Percentiles rank a stretch among this genome's conserved stretches.
These are phyloP conservation scores for Perca schrenkii DNA, from an alignment of 2,113 vertebrate species.

Conservation along the genomic window DNA sequence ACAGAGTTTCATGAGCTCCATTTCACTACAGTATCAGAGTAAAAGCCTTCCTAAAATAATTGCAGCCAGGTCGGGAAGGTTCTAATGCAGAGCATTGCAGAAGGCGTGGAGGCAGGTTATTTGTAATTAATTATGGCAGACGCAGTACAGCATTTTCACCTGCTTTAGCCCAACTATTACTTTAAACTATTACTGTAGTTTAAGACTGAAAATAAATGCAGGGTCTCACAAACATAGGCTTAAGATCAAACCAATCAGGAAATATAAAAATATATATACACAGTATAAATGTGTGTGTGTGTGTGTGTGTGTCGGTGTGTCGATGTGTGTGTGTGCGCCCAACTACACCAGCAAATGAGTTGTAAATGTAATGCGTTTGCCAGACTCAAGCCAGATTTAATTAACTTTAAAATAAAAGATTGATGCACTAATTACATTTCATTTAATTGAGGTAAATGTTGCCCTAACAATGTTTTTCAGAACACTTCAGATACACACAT, in stretches of 20 bases:
- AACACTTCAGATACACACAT: not conserved
- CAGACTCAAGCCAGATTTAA: conserved; percentile 15
- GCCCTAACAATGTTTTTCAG: not conserved
- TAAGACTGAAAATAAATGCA: not conserved
- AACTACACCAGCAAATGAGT: not conserved
- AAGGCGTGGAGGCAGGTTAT: conserved; percentile 16
- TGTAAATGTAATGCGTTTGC: conserved; percentile 17
- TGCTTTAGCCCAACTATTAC: not conserved
- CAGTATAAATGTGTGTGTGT: not conserved
- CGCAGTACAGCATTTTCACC: not conserved
- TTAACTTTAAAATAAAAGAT: conserved; percentile 30
- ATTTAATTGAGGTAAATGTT: conserved; percentile 35
- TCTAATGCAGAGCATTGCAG: not conserved
- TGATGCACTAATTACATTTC: conserved; percentile 16
- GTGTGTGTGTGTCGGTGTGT: not conserved
- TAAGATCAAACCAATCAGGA: not conserved
- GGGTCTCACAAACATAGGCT: not conserved
- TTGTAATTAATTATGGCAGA: conserved; percentile 25
- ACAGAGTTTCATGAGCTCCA: conserved; percentile 42
- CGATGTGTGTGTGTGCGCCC: not conserved
- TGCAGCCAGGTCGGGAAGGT: conserved; percentile 22
- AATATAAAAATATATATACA: not conserved
- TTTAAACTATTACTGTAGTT: not conserved
- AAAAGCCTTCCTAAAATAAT: conserved; percentile 30
- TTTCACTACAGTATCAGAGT: conserved; percentile 46